A percentile compares a stretch with the other conserved stretches of the same genome.
phyloP scores from a whole-genome alignment of 2,888 invertebrate genomes.

The Herminia tarsipennalis region DNA sequence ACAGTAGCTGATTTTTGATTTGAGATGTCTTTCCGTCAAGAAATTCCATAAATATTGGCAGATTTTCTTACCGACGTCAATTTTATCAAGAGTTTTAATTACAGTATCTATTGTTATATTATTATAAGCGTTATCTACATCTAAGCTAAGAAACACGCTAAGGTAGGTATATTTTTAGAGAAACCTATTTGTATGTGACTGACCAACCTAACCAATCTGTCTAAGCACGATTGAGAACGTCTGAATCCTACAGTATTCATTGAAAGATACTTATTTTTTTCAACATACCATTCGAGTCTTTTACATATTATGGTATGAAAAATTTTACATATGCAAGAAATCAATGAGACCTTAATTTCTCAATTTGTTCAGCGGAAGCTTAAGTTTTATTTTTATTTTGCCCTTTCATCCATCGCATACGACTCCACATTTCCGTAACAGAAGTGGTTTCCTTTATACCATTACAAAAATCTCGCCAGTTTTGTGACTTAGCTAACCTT shows the following conservation, averaged over 20 bases:
- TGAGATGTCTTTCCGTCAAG: neutral
- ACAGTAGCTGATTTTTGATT: neutral
- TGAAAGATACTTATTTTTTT: neutral
- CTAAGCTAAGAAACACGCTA: neutral
- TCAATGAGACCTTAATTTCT: neutral
- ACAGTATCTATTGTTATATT: neutral
- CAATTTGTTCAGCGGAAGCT: too few relatives aligned
- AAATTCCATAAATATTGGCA: neutral
- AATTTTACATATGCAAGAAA: too few relatives aligned
- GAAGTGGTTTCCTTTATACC: too few relatives aligned
- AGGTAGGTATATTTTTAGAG: neutral
- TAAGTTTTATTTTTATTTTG: too few relatives aligned
- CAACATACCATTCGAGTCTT: neutral
- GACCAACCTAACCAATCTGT: neutral
- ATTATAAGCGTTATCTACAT: neutral
- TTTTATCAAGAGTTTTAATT: neutral
- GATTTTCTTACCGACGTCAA: neutral
- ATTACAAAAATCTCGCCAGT: too few relatives aligned
- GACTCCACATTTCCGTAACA: too few relatives aligned
- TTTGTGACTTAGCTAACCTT: too few relatives aligned
- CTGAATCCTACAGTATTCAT: too few relatives aligned
- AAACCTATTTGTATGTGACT: neutral
- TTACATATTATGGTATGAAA: too few relatives aligned
- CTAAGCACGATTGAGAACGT: too few relatives aligned
- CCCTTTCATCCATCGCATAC: too few relatives aligned